Evolutionary conservation across 2,797 vertebrate genomes (phyloP).

Genomic region (Pachyuromys duprasi): DNA sequence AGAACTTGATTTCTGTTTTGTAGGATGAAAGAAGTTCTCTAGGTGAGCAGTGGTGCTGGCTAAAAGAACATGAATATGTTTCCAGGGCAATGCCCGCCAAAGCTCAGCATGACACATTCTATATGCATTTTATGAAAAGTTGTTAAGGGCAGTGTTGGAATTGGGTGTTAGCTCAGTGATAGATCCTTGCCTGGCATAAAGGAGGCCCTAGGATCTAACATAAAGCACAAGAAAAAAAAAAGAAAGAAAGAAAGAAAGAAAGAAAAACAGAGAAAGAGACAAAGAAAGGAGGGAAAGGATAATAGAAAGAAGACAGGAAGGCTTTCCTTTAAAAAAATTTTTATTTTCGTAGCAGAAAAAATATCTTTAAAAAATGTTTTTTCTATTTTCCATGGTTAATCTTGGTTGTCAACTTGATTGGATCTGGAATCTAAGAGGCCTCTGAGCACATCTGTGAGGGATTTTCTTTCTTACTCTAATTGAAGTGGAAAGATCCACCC

Average conservation of each 20-base stretch:
- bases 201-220: not conserved
- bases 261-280: too few relatives aligned
- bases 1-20: not conserved
- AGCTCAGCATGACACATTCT: not conserved
- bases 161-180: not conserved
- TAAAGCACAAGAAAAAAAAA: not conserved
- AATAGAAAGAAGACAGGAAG: not conserved
- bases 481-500: not conserved
- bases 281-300: too few relatives aligned
- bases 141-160: not conserved
- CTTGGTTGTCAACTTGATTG: not conserved
- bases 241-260: not conserved
- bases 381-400: not conserved
- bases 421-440: not conserved
- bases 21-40: not conserved
- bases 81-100: too few relatives aligned
- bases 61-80: rapidly evolving
- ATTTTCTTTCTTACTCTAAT: not conserved
- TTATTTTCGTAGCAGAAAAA: not conserved
- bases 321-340: not conserved
- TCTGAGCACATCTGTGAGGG: not conserved
- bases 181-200: not conserved
- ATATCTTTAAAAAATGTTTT: not conserved
- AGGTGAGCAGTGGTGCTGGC: not conserved
- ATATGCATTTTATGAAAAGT: not conserved